Evolutionary conservation across 2,113 vertebrate genomes (phyloP).

Genomic region (Clarias batrachus): DNA sequence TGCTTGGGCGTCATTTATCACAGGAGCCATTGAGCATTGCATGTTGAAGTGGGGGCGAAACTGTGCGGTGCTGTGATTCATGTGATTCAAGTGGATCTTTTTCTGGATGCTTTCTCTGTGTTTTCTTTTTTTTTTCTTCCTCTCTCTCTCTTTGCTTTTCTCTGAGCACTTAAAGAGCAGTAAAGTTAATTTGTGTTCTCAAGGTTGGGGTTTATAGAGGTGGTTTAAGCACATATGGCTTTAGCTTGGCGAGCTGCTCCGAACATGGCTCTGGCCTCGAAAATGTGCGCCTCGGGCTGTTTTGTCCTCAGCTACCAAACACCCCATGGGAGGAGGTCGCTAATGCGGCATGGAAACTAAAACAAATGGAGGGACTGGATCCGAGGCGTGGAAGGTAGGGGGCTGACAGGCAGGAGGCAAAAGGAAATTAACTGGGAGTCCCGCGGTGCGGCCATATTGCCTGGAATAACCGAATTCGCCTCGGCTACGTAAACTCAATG

Average conservation of each 20-base stretch:
- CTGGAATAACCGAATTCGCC: constrained; percentile 68
- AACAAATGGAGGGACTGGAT: constrained; percentile 81
- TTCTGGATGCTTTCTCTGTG: constrained; percentile 70
- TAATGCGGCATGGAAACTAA: constrained; percentile 82
- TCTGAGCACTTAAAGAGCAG: constrained; percentile 81
- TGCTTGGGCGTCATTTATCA: constrained; percentile 95
- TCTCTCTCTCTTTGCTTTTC: constrained; percentile 7
- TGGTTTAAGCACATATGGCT: constrained; percentile 83
- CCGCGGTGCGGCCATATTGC: constrained; percentile 74
- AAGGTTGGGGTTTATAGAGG: constrained; percentile 61
- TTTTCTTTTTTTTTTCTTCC: constrained; percentile 62
- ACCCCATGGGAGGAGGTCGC: constrained; percentile 78
- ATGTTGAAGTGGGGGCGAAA: constrained; percentile 85
- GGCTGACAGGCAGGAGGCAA: constrained; percentile 59
- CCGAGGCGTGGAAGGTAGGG: constrained; percentile 57
- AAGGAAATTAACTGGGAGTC: constrained; percentile 70
- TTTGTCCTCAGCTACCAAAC: constrained; percentile 65
- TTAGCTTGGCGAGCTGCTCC: constrained; percentile 82
- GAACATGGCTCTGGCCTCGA: constrained; percentile 72
- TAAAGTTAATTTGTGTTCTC: constrained; percentile 61
- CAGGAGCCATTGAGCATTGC: constrained; percentile 91
- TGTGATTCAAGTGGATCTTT: constrained; percentile 85
- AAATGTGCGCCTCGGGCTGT: constrained; percentile 80
- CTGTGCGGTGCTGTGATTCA: constrained; percentile 81
- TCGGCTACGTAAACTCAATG: constrained; percentile 64